A percentile compares a stretch with the other conserved stretches of the same genome.
Evolutionary conservation across 2,113 vertebrate species (phyloP).

Genomic region (Sceloporus undulatus): DNA sequence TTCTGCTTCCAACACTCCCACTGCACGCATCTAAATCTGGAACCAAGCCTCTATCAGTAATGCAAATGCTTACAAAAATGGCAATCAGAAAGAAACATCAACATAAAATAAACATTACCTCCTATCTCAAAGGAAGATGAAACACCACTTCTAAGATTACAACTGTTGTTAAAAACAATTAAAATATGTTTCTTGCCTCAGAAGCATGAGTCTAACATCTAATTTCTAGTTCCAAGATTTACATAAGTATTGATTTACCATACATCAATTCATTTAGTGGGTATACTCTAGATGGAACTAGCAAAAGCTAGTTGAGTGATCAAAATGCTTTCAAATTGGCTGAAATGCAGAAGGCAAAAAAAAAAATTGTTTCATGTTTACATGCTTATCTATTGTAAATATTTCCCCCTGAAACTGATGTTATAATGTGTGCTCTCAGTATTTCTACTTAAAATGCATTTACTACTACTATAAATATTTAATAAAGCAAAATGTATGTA

Average conservation of each 20-base stretch:
- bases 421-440: slow-evolving; percentile 24
- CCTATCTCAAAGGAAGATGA: background rate
- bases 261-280: too few relatives aligned
- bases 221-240: too few relatives aligned
- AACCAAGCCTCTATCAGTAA: too few relatives aligned
- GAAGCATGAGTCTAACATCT: too few relatives aligned
- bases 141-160: background rate
- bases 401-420: slow-evolving; percentile 53
- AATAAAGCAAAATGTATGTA: slow-evolving; percentile 67
- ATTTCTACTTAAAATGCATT: slow-evolving; percentile 34
- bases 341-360: slow-evolving; percentile 5
- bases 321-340: background rate
- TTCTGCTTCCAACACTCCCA: too few relatives aligned
- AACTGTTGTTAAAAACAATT: background rate
- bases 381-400: slow-evolving; percentile 43
- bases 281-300: too few relatives aligned
- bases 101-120: too few relatives aligned
- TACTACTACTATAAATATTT: slow-evolving; percentile 59
- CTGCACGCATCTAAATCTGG: too few relatives aligned
- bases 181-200: background rate
- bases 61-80: too few relatives aligned
- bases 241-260: too few relatives aligned
- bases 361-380: slow-evolving; percentile 37
- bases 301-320: background rate
- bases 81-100: too few relatives aligned